Conservation (phyloP, 2,797 vertebrate genomes). For the Cyclopterus lumpus region DNA sequence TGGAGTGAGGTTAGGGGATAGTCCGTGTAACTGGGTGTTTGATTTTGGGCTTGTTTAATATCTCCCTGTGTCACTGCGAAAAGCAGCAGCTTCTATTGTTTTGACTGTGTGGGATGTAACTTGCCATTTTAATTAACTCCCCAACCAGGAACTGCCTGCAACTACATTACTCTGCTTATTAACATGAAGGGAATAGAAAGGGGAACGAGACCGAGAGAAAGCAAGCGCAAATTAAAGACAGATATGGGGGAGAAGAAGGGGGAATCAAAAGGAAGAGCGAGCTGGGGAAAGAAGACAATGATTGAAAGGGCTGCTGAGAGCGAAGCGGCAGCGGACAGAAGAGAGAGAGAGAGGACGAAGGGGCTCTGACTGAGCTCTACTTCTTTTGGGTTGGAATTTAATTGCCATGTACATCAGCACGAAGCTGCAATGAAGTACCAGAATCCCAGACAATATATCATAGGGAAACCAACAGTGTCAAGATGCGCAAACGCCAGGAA, state of each 20-base stretch:
- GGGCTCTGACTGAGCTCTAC: slow-evolving; percentile 40
- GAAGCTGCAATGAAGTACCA: slow-evolving; percentile 65
- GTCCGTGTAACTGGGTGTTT: slow-evolving; percentile 56
- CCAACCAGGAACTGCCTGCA: slow-evolving; percentile 77
- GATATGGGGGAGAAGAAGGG: slow-evolving; percentile 41
- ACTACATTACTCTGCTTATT: slow-evolving; percentile 78
- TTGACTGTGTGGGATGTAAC: slow-evolving; percentile 83
- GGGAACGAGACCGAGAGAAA: slow-evolving; percentile 36
- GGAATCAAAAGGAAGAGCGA: slow-evolving; percentile 61
- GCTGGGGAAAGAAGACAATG: slow-evolving; percentile 53
- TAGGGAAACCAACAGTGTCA: slow-evolving; percentile 75
- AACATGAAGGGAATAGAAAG: slow-evolving; percentile 70
- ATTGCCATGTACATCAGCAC: slow-evolving; percentile 78
- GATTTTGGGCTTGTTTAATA: slow-evolving; percentile 82
- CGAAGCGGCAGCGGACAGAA: slow-evolving; percentile 34
- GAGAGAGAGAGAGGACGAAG: background rate
- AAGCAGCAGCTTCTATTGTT: slow-evolving; percentile 79
- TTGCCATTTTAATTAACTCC: slow-evolving; percentile 87
- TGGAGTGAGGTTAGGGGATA: slow-evolving; percentile 32
- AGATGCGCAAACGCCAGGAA: slow-evolving; percentile 53
- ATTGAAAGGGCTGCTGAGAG: slow-evolving; percentile 67
- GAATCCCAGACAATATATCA: slow-evolving; percentile 76
- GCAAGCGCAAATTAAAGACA: slow-evolving; percentile 40
- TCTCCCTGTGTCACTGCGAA: slow-evolving; percentile 71
- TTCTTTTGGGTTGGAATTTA: slow-evolving; percentile 77